Percentiles rank a stretch among this genome's conserved stretches.
Conservation (phyloP, 2,888 invertebrate genomes). For the Drosophila atripex region DNA sequence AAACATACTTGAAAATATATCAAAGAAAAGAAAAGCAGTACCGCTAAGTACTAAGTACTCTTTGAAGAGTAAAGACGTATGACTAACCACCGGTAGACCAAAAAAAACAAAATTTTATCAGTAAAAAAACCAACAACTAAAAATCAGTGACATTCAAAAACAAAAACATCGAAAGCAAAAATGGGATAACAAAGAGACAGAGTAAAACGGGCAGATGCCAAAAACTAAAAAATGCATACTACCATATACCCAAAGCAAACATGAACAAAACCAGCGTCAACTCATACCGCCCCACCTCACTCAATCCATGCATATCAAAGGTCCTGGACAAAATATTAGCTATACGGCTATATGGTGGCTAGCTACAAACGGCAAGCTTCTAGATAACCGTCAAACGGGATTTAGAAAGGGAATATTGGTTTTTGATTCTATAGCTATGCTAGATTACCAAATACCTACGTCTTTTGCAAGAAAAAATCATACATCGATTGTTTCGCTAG, state of each 20-base stretch:
- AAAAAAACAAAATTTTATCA: too few relatives aligned
- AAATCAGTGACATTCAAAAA: too few relatives aligned
- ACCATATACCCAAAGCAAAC: neutral
- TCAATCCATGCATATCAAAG: neutral
- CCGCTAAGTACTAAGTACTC: too few relatives aligned
- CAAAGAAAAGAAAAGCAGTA: too few relatives aligned
- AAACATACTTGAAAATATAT: too few relatives aligned
- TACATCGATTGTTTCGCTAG: neutral
- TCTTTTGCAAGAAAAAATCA: neutral
- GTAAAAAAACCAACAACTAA: too few relatives aligned
- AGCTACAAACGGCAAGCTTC: conserved; percentile 1
- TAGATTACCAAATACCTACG: neutral
- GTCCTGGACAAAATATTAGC: neutral
- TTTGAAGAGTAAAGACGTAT: too few relatives aligned
- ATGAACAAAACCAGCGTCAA: neutral
- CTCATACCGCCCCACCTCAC: neutral
- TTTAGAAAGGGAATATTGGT: conserved; percentile 2
- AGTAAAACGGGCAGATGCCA: too few relatives aligned
- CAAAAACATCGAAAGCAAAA: too few relatives aligned
- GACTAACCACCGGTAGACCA: too few relatives aligned
- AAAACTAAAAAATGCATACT: too few relatives aligned
- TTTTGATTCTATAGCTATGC: neutral
- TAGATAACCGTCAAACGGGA: conserved; percentile 2
- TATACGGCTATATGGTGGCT: conserved; percentile 9
- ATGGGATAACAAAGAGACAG: too few relatives aligned